Base-by-base conservation (phyloP, 2,888 invertebrate species). In the Subacronicta megacephala region DNA sequence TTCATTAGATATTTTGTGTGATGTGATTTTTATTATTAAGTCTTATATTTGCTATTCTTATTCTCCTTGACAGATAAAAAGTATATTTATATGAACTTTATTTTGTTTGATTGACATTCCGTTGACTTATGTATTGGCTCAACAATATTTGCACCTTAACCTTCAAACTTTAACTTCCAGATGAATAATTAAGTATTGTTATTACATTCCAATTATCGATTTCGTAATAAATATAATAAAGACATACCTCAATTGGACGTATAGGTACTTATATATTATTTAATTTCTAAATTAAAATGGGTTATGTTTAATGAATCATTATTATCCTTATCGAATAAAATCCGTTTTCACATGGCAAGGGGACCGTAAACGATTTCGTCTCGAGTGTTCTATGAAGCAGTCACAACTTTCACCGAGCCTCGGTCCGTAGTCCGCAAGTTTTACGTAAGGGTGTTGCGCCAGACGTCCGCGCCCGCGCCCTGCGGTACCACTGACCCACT, bases 381-480 rank as follows among this genome's bases (percentile, higher is more conserved):
- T 87, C 82, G 83, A 83, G 78, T 80, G 77, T 83, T 86, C 86
- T 86, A 82, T 79, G 84, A 79, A 75, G 84, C 83, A 80, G 84
- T 82, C 81, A 71, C 84, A 87, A 93, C 93, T 93, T 93, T 93
- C 93, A 92, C 87, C 77, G 74, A 80, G 78, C 83, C 81, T 80
- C 74, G 82, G 83, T 81, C 79, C 83, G 82, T 78, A 80, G 81
- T 81, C 83, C 82, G 85, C 83, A 75, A 75, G 74, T 85, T 78
- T 93, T 93, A 93, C 94, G 94, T 90, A 93, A 93, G 91, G 90
- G 89, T 84, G 90, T 93, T 93, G 92, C 93, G 92, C 90, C 91
- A 93, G 92, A 84, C 78, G 77, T 79, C 80, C 73, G 82, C 84
- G 84, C 80, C 83, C 78, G 85, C 89, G 91, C 90, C 92, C 92